These are phyloP conservation scores for Tragelaphus buxtoni DNA, from an alignment of 2,113 vertebrate genomes.

Conservation along the genomic window DNA sequence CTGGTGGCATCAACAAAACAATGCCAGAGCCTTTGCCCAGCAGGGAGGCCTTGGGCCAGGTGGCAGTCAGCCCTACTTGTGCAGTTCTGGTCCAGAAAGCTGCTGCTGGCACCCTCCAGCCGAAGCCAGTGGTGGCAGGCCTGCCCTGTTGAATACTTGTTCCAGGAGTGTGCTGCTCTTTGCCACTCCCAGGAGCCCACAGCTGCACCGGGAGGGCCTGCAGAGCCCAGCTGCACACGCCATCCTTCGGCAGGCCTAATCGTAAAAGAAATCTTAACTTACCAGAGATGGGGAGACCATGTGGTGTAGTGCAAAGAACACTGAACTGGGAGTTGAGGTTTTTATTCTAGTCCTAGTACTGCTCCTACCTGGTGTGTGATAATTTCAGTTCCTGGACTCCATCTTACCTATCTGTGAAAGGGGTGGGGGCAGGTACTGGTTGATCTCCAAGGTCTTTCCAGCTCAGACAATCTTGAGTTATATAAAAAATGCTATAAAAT, in stretches of 20 bases:
- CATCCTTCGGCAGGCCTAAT: background rate
- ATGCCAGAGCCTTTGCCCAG: background rate
- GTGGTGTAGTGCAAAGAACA: conserved; percentile 5
- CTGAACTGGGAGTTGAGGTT: background rate
- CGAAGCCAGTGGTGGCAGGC: background rate
- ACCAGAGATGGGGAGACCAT: background rate
- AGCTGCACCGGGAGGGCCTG: background rate
- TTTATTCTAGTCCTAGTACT: background rate
- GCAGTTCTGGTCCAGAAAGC: background rate
- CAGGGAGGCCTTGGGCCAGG: fast-evolving
- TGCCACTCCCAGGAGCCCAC: background rate
- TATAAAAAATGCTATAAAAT: conserved; percentile 73
- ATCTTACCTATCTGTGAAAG: background rate
- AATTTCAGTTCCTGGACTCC: background rate
- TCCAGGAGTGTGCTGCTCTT: background rate
- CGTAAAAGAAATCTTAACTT: background rate
- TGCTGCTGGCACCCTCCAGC: background rate
- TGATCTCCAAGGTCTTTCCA: conserved; percentile 30
- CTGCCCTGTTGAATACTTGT: background rate
- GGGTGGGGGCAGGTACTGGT: background rate
- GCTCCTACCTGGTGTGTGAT: background rate
- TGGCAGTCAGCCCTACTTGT: fast-evolving
- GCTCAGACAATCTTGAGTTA: conserved; percentile 21
- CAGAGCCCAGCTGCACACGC: background rate
- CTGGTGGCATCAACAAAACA: background rate